Conservation (phyloP, 2,797 vertebrate genomes). For the Sebastes steindachneri region DNA sequence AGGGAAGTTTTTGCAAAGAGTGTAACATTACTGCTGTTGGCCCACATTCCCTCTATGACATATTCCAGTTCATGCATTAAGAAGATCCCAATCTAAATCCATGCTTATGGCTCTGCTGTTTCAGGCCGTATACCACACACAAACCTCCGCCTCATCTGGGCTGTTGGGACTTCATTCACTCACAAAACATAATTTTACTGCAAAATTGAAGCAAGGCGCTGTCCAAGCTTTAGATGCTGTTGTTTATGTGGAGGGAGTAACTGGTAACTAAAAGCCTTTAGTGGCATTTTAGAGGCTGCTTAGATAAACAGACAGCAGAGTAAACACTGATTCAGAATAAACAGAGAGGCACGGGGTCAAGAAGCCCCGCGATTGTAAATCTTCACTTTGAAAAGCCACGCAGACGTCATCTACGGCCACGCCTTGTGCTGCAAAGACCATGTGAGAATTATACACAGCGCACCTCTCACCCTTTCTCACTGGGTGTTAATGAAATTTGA, state of each 20-base stretch:
- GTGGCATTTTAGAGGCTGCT: slow-evolving; percentile 2
- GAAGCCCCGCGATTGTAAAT: slow-evolving; percentile 26
- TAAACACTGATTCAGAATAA: slow-evolving; percentile 52
- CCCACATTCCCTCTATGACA: slow-evolving; percentile 46
- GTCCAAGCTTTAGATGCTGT: background rate
- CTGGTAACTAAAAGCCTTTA: slow-evolving; percentile 16
- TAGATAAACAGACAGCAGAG: slow-evolving; percentile 44
- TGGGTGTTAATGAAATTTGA: slow-evolving; percentile 52
- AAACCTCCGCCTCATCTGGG: slow-evolving; percentile 31
- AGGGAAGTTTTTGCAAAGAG: slow-evolving; percentile 23
- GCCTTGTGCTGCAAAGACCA: slow-evolving; percentile 9
- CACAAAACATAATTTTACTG: background rate
- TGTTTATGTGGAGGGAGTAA: slow-evolving; percentile 25
- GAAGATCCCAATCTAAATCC: slow-evolving; percentile 66
- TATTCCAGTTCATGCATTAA: slow-evolving; percentile 54
- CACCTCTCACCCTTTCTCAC: slow-evolving; percentile 24
- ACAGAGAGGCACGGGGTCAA: slow-evolving; percentile 30
- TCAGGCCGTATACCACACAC: background rate
- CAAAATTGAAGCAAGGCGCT: background rate
- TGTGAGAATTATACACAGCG: slow-evolving; percentile 15
- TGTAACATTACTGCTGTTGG: slow-evolving; percentile 35
- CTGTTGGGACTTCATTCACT: background rate
- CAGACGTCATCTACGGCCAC: slow-evolving; percentile 8
- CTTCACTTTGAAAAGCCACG: slow-evolving; percentile 17
- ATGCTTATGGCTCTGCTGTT: slow-evolving; percentile 35